These are phyloP conservation scores for Phyllostomus hastatus DNA, from an alignment of 2,113 vertebrate genomes.

Conservation along the genomic window DNA sequence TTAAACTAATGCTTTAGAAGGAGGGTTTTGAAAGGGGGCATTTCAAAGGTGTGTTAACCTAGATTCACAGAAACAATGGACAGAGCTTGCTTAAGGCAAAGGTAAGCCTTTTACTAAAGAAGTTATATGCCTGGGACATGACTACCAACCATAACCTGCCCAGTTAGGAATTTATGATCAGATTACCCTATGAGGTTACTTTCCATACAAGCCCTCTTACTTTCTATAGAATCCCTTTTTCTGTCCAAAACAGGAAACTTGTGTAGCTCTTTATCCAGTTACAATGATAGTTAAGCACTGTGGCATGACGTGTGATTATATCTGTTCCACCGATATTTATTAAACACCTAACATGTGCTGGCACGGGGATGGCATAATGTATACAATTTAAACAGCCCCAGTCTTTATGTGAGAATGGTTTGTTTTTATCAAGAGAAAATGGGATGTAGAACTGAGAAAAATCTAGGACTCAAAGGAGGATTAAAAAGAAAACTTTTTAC, in stretches of 20 bases:
- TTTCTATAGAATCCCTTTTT: not conserved
- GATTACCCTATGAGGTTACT: not conserved
- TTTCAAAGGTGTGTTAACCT: not conserved
- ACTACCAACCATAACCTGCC: not conserved
- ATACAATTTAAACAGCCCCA: not conserved
- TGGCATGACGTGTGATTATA: not conserved
- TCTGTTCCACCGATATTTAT: not conserved
- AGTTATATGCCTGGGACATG: not conserved
- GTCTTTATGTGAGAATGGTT: not conserved
- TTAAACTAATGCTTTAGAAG: not conserved
- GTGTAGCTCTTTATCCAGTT: not conserved
- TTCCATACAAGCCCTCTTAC: not conserved
- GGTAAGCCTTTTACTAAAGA: not conserved
- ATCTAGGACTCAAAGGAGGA: not conserved
- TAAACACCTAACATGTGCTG: not conserved
- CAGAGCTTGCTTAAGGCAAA: not conserved
- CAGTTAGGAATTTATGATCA: not conserved
- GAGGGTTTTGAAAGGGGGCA: not conserved
- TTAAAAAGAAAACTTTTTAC: not conserved
- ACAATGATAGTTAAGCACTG: not conserved
- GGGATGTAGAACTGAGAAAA: not conserved
- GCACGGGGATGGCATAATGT: not conserved
- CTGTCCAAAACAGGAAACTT: not conserved
- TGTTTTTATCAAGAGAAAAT: constrained; percentile 1
- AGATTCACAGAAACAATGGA: not conserved